Evolutionary conservation across 2,888 invertebrate genomes (phyloP).

Genomic region (Conus canariensis): DNA sequence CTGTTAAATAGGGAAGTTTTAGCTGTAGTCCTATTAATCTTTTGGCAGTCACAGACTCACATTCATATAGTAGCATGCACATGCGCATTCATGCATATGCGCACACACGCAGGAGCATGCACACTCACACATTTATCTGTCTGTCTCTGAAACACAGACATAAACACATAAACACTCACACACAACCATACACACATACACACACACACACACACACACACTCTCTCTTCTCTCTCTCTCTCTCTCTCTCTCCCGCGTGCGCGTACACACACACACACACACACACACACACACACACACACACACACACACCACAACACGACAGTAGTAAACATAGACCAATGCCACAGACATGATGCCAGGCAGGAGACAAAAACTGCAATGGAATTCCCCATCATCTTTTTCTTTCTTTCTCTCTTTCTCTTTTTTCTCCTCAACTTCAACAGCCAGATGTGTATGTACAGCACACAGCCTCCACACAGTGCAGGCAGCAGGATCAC

Average conservation of each 20-base stretch:
- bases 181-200: conserved; percentile 36
- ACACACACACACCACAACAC: conserved; percentile 28
- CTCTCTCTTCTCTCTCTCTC: no score
- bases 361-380: no score
- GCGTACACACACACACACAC: no score
- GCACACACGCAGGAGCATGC: conserved; percentile 26
- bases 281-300: conserved; percentile 5
- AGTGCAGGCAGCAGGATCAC: no score
- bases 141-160: not conserved
- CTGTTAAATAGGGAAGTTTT: no score
- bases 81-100: not conserved
- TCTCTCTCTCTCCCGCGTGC: no score
- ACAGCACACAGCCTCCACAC: no score
- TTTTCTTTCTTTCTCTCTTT: not conserved
- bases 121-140: conserved; percentile 23
- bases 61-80: not conserved
- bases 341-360: not conserved
- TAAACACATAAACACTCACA: not conserved
- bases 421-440: not conserved
- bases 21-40: no score
- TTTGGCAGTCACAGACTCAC: not conserved
- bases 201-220: conserved; percentile 35
- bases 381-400: no score
- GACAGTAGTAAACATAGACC: not conserved
- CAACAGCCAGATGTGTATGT: no score